These are phyloP conservation scores for Struthio camelus DNA, from an alignment of 2,113 vertebrate species.

Conservation along the genomic window DNA sequence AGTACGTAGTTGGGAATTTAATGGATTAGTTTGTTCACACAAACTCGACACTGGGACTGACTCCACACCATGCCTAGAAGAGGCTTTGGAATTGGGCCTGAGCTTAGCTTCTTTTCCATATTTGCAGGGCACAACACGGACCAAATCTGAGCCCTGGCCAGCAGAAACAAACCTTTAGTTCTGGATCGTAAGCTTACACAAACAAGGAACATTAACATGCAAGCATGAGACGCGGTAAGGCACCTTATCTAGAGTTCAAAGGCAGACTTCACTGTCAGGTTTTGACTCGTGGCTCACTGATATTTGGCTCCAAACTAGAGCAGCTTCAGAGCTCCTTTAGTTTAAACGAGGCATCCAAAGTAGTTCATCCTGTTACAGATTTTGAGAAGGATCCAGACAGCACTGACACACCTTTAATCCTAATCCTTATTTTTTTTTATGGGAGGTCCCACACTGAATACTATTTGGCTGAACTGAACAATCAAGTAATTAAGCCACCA, in stretches of 20 bases:
- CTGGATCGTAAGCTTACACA: background rate
- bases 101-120: background rate
- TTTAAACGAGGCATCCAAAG: background rate
- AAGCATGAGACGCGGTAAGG: background rate
- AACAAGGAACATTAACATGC: background rate
- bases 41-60: background rate
- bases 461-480: background rate
- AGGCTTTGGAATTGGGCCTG: background rate
- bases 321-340: background rate
- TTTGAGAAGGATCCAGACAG: background rate
- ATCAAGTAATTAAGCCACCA: background rate
- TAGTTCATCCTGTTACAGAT: background rate
- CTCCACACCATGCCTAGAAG: background rate
- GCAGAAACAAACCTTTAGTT: background rate
- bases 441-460: background rate
- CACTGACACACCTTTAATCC: background rate
- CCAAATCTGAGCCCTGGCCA: background rate
- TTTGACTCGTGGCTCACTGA: background rate
- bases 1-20: background rate
- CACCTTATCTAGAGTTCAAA: background rate
- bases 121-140: background rate
- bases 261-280: background rate
- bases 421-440: background rate
- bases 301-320: background rate
- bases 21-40: background rate